Conservation (phyloP, 2,888 invertebrate genomes). For the Dasypogon diadema region DNA sequence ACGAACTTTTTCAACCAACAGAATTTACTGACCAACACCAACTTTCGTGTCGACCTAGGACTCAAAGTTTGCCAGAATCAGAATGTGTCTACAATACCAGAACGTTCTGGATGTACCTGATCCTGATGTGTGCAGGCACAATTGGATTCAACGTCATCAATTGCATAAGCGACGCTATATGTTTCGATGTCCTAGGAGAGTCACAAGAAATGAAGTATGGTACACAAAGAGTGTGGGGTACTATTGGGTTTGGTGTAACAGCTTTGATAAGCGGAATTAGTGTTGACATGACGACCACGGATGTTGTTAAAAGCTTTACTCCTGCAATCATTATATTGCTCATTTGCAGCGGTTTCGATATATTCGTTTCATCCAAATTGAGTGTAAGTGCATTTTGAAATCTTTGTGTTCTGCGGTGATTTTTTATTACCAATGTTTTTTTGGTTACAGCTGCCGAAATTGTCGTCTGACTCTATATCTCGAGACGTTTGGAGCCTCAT, state of each 20-base stretch:
- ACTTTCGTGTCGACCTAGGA: constrained; percentile 53
- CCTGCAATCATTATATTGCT: constrained; percentile 80
- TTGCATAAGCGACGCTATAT: constrained; percentile 89
- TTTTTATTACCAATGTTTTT: too few relatives aligned
- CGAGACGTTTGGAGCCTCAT: constrained; percentile 76
- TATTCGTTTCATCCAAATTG: constrained; percentile 73
- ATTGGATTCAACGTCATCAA: constrained; percentile 88
- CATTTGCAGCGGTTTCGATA: constrained; percentile 74
- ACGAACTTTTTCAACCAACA: not conserved
- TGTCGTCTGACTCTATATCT: constrained; percentile 76
- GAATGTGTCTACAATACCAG: constrained; percentile 72
- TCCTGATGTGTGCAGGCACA: constrained; percentile 79
- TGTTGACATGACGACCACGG: constrained; percentile 75
- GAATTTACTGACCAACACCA: not conserved
- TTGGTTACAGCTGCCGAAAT: constrained; percentile 75
- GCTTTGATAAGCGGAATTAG: constrained; percentile 79
- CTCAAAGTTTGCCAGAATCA: constrained; percentile 52
- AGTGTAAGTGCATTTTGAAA: constrained; percentile 30
- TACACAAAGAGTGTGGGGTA: constrained; percentile 85
- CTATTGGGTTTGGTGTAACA: constrained; percentile 81
- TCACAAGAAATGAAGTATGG: constrained; percentile 79
- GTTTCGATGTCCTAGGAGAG: constrained; percentile 86
- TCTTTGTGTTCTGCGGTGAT: too few relatives aligned
- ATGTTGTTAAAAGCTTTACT: constrained; percentile 74
- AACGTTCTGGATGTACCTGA: constrained; percentile 81